Conservation (phyloP, 1,140 invertebrate genomes). For the Teleopsis dalmanni region DNA sequence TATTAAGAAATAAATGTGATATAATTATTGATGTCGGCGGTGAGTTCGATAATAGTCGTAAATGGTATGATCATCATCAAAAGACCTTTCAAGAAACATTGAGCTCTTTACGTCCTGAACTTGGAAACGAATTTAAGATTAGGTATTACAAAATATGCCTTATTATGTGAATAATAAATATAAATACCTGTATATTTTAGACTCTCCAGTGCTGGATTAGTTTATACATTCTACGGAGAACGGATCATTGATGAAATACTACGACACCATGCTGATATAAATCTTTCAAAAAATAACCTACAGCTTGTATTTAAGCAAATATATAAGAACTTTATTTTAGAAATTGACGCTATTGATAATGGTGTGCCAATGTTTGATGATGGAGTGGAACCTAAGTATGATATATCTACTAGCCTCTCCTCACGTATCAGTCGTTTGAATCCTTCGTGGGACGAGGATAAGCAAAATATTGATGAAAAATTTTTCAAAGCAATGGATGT, state of each 20-base stretch:
- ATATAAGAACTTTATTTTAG: conserved; percentile 85
- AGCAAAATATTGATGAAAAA: conserved; percentile 46
- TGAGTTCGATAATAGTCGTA: conserved; percentile 66
- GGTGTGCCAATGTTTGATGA: conserved; percentile 68
- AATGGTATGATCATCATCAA: conserved; percentile 95
- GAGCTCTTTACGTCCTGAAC: conserved; percentile 49
- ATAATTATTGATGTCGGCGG: conserved; percentile 96
- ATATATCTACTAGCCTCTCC: conserved; percentile 70
- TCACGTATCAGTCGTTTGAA: conserved; percentile 71
- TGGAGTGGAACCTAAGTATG: conserved; percentile 66
- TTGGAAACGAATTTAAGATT: conserved; percentile 48
- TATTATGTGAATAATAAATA: neutral
- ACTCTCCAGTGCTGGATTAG: conserved; percentile 89
- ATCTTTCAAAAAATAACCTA: conserved; percentile 47
- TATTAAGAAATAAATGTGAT: conserved; percentile 75
- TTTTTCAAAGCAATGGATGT: conserved; percentile 73
- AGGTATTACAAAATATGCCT: conserved; percentile 33
- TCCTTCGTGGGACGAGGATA: conserved; percentile 65
- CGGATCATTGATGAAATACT: conserved; percentile 60
- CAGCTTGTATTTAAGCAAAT: conserved; percentile 69
- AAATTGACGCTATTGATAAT: conserved; percentile 96
- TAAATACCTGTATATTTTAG: conserved; percentile 47
- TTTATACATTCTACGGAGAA: conserved; percentile 88
- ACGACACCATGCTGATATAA: conserved; percentile 38
- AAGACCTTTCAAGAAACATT: conserved; percentile 57